These are phyloP conservation scores for Deilephila porcellus DNA, from an alignment of 2,888 invertebrate genomes.

Conservation along the genomic window DNA sequence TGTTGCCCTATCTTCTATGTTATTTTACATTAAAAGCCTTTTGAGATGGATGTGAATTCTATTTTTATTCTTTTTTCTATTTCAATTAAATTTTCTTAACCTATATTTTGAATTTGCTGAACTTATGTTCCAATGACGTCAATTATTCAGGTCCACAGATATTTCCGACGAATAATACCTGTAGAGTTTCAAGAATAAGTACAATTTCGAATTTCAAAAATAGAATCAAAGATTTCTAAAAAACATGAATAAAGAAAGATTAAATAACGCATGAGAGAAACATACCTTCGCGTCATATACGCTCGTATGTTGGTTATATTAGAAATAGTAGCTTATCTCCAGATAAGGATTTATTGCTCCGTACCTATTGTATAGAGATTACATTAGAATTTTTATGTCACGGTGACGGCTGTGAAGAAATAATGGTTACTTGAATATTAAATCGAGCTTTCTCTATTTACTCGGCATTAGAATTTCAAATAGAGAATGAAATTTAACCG, in stretches of 20 bases:
- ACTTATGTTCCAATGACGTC: too few species aligned
- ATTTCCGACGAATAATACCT: too few species aligned
- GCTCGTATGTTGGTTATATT: constrained; percentile 41
- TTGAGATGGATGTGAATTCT: too few species aligned
- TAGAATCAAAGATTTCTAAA: neutral
- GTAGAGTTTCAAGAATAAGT: too few species aligned
- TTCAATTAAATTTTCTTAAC: too few species aligned
- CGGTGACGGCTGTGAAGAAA: constrained; percentile 42
- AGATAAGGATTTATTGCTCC: constrained; percentile 63
- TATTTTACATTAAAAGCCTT: too few species aligned
- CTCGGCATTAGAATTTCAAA: constrained; percentile 43
- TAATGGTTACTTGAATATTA: constrained; percentile 46
- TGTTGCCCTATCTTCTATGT: too few species aligned
- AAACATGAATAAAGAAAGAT: neutral
- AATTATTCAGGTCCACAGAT: too few species aligned
- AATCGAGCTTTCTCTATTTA: constrained; percentile 45
- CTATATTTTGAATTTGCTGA: too few species aligned
- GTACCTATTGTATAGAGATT: constrained; percentile 50
- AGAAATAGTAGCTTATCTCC: constrained; percentile 55
- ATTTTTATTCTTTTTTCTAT: too few species aligned
- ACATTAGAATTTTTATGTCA: constrained; percentile 50
- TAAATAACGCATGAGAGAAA: neutral
- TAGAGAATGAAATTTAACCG: constrained; percentile 34
- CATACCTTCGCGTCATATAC: constrained; percentile 28
- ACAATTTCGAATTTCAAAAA: neutral